phyloP scores from a whole-genome alignment of 2,888 invertebrate species.

The Leucophenga maculata region DNA sequence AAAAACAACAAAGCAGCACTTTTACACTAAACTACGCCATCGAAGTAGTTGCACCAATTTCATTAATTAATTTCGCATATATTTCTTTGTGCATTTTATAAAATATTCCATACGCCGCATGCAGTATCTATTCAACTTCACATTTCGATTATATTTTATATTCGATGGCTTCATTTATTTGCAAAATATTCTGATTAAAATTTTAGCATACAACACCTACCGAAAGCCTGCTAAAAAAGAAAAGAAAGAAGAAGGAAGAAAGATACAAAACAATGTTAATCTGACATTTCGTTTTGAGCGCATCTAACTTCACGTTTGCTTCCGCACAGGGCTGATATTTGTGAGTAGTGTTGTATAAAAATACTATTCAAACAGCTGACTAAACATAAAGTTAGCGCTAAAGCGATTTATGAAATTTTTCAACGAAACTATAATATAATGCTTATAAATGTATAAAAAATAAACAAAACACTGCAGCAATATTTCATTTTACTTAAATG shows the following conservation, averaged over 20 bases:
- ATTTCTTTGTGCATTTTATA: constrained; percentile 36
- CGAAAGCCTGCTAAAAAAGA: constrained; percentile 69
- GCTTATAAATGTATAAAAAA: too few relatives aligned
- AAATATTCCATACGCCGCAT: constrained; percentile 26
- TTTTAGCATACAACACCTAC: constrained; percentile 65
- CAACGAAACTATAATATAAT: too few relatives aligned
- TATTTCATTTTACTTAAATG: too few relatives aligned
- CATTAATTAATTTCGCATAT: constrained; percentile 21
- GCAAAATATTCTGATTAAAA: constrained; percentile 60
- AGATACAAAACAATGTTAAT: constrained; percentile 45
- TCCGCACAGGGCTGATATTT: constrained; percentile 28
- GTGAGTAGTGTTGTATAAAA: not conserved
- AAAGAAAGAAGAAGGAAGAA: constrained; percentile 67
- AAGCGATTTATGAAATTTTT: too few relatives aligned
- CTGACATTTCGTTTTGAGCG: constrained; percentile 45
- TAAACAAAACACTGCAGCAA: too few relatives aligned
- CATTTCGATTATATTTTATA: constrained; percentile 36
- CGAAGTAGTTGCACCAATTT: constrained; percentile 18
- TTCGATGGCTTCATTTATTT: constrained; percentile 54
- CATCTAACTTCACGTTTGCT: constrained; percentile 52
- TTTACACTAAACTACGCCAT: too few relatives aligned
- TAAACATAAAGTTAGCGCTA: too few relatives aligned
- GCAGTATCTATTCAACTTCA: not conserved
- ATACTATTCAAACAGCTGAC: too few relatives aligned
- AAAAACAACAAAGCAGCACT: not conserved